A percentile compares a stretch with the other conserved stretches of the same genome.
Conservation (phyloP, 1,140 invertebrate genomes). For the Diorhabda elongata region DNA sequence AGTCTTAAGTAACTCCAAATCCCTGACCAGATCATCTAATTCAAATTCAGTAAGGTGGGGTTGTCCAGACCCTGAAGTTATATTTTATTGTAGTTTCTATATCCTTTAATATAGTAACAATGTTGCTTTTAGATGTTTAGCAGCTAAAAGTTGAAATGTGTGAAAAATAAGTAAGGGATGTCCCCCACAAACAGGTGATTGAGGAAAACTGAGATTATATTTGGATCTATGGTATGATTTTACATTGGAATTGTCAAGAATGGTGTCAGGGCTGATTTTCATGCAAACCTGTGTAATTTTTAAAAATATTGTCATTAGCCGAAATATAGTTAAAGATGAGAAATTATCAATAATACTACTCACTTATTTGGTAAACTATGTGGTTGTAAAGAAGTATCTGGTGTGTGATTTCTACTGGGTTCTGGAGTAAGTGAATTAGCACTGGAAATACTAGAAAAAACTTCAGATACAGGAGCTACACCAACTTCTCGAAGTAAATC, state of each 20-base stretch:
- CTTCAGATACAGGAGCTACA: slow-evolving; percentile 80
- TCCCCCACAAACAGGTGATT: too few species aligned
- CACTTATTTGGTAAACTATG: slow-evolving; percentile 53
- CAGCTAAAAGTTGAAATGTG: too few species aligned
- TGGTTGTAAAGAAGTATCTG: slow-evolving; percentile 72
- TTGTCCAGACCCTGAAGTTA: too few species aligned
- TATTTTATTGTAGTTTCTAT: too few species aligned
- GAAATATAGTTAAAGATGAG: background rate
- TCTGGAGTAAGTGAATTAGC: slow-evolving; percentile 73
- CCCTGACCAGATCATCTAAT: too few species aligned
- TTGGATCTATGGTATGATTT: too few species aligned
- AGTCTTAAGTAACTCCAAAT: too few species aligned
- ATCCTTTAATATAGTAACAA: too few species aligned
- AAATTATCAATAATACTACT: slow-evolving; percentile 19
- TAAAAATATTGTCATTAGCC: background rate
- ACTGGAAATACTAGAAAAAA: slow-evolving; percentile 77
- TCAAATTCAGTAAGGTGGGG: too few species aligned
- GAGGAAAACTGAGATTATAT: too few species aligned
- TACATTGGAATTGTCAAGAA: background rate
- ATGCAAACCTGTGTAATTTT: background rate
- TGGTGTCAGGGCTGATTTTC: background rate
- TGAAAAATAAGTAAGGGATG: too few species aligned
- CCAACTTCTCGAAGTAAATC: slow-evolving; percentile 80
- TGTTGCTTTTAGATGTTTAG: too few species aligned
- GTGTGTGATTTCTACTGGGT: slow-evolving; percentile 72